Base-by-base conservation (phyloP, 2,797 vertebrate species). In the Iguana delicatissima region DNA sequence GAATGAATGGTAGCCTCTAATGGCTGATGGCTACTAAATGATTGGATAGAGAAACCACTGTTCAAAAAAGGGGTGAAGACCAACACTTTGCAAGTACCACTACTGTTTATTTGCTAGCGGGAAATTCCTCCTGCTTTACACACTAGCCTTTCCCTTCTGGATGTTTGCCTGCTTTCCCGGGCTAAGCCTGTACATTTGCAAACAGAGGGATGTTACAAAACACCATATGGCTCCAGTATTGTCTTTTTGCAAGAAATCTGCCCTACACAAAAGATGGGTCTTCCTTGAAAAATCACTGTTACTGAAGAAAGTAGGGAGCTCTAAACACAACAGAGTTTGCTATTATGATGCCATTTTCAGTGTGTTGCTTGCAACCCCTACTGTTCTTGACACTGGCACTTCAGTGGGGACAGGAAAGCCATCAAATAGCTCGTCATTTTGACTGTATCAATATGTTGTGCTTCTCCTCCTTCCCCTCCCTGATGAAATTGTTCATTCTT, bases 401-500 rank as follows among this genome's bases (percentile, higher is more conserved):
- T 96, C 94, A 95, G 92, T 91, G 94, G 90, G 94, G 94, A 96
- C 94, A 96, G 94, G 96, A 94, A 95, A 95, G 93, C 95, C 95
- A 96, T 97, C 97, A 96, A 93, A 96, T 94, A 90, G 91, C 94
- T 91, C 86, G 93, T 77, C 94, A 91, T 95, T 96, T 95, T 94
- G 90, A 94, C 91, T 92, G 83, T 95, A 95, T 96, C 97, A 96
- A 95, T 96, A 96, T 95, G 92, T 96, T 96, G 96, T 95, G 55
- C 69, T 18, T 74, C 69, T 18, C n/a, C 50, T 50, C 42, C 35
- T 83, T 38, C 84, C 46, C 24, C 77, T 32, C 10, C 77, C 26
- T 22, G 4, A 26, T 29, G 24, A 24, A 96, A 97, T 95, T 94
- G 92, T 93, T 85, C 93, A 95, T 96, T 95, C 94, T 95, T 95